Base-by-base conservation (phyloP, 1,140 invertebrate genomes). In the Cotesia vestalis region DNA sequence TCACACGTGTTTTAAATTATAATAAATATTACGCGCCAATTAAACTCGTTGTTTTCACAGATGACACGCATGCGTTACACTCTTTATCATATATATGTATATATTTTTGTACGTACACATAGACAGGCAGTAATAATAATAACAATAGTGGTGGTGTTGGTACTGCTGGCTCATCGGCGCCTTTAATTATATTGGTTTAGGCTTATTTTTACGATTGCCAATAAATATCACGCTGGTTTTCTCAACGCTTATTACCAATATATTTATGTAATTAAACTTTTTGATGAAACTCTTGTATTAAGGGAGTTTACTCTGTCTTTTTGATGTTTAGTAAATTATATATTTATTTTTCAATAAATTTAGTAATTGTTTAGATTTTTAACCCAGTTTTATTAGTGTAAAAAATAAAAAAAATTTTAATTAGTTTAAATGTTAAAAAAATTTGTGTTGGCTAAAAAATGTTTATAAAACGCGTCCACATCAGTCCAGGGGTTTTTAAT, bases 1-100 rank as follows among this genome's bases (percentile, higher is more conserved):
- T 61, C 69, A 79, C 81, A 81, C 77, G 78, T 82, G 80, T 81
- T 83, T 79, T 74, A 76, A 76, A 81, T 82, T 77, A 79, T 78
- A 80, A 82, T 83, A 82, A 83, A 83, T 79, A 82, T 78, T 62
- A 61, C 53, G 66, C 66, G 74, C 77, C 74, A 77, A 82, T 81
- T 79, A 77, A 57, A 75, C 70, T 71, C 66, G 71, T 75, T 83
- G 81, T 82, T 83, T 83, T 82, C 76, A 82, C 80, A 83, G 81
- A 83, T 80, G 81, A 82, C 71, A 78, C 71, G 70, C 70, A 71
- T 70, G 55, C 35, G 53, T 14, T 60, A 20, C n/a, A 51, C 20
- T 55, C 35, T 12, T 36, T 59, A 59, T 60, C 17, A 52, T 34
- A 51, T 59, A 60, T 59, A 61, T 52, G 34, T 11, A 17, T 51